These are phyloP conservation scores for Novumbra hubbsi DNA, from an alignment of 2,797 vertebrate genomes.

Conservation along the genomic window DNA sequence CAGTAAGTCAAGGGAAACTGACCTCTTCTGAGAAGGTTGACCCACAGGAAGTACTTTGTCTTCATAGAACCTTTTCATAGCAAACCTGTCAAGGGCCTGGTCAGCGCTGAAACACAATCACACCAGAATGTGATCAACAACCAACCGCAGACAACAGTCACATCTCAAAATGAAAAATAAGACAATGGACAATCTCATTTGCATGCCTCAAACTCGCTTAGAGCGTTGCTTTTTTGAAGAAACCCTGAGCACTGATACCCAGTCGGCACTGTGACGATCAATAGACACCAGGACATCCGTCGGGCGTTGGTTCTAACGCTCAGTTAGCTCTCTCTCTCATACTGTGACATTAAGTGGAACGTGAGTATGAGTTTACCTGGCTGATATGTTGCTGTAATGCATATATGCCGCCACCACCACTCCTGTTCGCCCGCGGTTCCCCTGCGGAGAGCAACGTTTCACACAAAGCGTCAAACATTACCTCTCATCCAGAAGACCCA, in stretches of 20 bases:
- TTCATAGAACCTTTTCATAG: conserved; percentile 99
- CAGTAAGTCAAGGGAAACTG: conserved; percentile 48
- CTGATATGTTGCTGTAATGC: conserved; percentile 99
- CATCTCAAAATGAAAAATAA: neutral
- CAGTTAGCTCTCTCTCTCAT: neutral
- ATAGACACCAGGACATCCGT: neutral
- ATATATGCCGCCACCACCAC: conserved; percentile 97
- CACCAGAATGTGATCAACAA: conserved; percentile 16
- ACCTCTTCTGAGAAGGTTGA: conserved; percentile 97
- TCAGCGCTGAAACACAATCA: conserved; percentile 77
- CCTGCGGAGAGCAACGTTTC: conserved; percentile 68
- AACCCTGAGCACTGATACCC: conserved; percentile 7
- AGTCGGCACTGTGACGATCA: conserved; percentile 20
- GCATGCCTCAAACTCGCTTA: neutral
- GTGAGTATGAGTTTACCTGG: conserved; percentile 75
- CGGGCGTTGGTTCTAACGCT: neutral
- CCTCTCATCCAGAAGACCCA: too few relatives aligned
- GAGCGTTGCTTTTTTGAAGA: conserved; percentile 6
- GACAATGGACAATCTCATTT: neutral
- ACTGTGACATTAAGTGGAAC: neutral
- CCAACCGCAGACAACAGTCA: neutral
- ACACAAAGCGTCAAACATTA: conserved; percentile 5
- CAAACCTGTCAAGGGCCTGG: conserved; percentile 96
- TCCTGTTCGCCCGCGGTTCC: conserved; percentile 91
- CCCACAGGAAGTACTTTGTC: conserved; percentile 96